Base-by-base conservation (phyloP, 1,140 invertebrate species). In the Halictus rubicundus region DNA sequence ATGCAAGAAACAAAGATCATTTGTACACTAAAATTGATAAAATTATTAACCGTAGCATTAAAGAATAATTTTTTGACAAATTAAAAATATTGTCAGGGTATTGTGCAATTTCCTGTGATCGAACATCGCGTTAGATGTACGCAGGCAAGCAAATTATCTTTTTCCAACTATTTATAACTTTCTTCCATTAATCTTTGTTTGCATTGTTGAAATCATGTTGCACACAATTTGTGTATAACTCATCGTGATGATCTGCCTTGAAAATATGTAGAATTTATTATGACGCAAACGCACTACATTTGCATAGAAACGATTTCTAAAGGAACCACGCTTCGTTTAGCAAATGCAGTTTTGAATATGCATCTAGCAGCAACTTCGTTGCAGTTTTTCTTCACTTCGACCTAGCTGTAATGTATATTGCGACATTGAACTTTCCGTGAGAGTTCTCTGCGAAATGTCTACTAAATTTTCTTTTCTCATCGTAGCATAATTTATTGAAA, bases 311-410 rank as follows among this genome's bases (percentile, higher is more conserved):
- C 37, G 19, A 42, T 65, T 65, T 65, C 63, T 65, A 8, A 32
- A 27, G 23, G 52, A 69, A 69, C 57, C 68, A 27, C 57, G 68
- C 52, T 57, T 65, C 63, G 63, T 65, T 65, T 65, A 65, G 5
- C 63, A 42, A 23, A 42, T 23, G 32, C 8, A 23, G 37, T 14
- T 39, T 23, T 52, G 68, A 69, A 69, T 57, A 69, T 57, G 52
- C 10, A 69, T 57, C 39, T 6, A 14, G 21, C n/a, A 69, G 32
- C 54, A n/a, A 59, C 52, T 37, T 59, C 7, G 32, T 69, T n/a
- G 52, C 59, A 54, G 7, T 57, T 52, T 68, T 54, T 52, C 21
- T 39, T 39, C 6, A 37, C 9, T 37, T 59, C 19, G 27, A 69
- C 27, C 9, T 42, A 10, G 37, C 63, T 19, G 4, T 42, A 32